Conservation (phyloP, 2,888 invertebrate genomes). For the Eristalinus sepulchralis region DNA sequence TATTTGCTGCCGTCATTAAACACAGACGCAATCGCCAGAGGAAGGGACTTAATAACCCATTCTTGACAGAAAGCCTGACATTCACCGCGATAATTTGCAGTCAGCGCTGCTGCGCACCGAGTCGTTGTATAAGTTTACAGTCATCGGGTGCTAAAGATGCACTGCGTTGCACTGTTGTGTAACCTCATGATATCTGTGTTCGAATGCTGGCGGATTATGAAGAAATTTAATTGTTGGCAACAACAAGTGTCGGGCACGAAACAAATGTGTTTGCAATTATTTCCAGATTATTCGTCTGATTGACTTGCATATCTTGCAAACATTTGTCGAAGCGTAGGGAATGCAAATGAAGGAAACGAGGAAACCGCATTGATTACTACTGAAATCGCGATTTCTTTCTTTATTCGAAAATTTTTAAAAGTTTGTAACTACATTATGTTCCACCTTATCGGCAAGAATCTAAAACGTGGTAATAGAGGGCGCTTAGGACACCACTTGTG, state of each 20-base stretch:
- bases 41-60: background rate
- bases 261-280: background rate
- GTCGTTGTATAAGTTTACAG: background rate
- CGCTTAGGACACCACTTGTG: too few species aligned
- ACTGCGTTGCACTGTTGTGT: background rate
- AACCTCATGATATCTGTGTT: background rate
- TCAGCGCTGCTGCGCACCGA: background rate
- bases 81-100: background rate
- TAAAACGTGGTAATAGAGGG: too few species aligned
- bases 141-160: background rate
- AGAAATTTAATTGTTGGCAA: background rate
- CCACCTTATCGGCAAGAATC: too few species aligned
- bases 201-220: background rate
- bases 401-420: too few species aligned
- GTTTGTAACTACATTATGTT: too few species aligned
- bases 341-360: too few species aligned
- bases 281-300: too few species aligned
- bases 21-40: background rate
- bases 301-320: too few species aligned
- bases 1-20: background rate
- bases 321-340: too few species aligned
- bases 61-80: background rate
- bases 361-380: too few species aligned
- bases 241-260: background rate
- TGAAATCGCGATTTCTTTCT: too few species aligned